These are phyloP conservation scores for Mergus octosetaceus DNA, from an alignment of 2,797 vertebrate species.

Conservation along the genomic window DNA sequence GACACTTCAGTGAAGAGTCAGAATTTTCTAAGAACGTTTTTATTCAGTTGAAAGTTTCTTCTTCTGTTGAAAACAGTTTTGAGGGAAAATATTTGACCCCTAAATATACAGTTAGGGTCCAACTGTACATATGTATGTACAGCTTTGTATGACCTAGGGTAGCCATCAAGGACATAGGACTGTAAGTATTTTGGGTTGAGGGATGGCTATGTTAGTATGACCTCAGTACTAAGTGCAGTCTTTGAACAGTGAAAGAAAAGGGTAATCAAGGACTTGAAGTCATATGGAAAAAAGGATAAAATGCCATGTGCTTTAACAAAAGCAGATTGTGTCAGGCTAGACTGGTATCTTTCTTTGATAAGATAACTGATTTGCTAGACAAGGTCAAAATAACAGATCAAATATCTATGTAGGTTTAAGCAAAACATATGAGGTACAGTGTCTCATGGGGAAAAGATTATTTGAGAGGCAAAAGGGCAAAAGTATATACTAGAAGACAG, in stretches of 20 bases:
- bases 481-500: background rate
- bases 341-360: conserved; percentile 32
- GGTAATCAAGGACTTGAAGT: background rate
- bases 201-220: background rate
- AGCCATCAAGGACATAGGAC: background rate
- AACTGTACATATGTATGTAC: background rate
- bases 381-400: conserved; percentile 15
- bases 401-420: background rate
- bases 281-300: conserved; percentile 20
- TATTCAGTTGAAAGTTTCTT: background rate
- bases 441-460: background rate
- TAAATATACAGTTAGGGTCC: background rate
- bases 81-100: background rate
- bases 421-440: background rate
- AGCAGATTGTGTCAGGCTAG: background rate
- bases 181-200: background rate
- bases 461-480: background rate
- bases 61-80: background rate
- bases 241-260: background rate
- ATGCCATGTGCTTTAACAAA: background rate
- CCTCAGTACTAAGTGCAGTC: background rate
- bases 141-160: background rate
- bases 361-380: conserved; percentile 11
- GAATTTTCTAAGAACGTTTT: background rate
- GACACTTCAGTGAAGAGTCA: background rate